Evolutionary conservation across 2,888 invertebrate species (phyloP), one percentile per base, ranked within the genome.

Genomic region (Zootermopsis nevadensis): DNA sequence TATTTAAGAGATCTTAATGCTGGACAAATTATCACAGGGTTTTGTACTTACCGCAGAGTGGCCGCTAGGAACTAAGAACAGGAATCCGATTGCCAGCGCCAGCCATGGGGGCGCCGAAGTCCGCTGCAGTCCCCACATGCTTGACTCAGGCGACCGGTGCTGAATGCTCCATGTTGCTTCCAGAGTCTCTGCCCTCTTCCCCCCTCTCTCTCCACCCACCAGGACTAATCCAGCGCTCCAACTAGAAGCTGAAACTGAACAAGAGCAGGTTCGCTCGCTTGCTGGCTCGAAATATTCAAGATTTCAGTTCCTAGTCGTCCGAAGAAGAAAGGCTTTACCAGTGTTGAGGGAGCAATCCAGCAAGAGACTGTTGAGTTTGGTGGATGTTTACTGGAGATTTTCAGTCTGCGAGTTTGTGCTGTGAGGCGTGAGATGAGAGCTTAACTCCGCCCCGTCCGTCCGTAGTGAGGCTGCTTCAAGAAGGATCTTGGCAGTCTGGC

Each of bases 11-110:
- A 42, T 2, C 15, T 12, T 12, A 42, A 7, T 38, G 38, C 4
- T 38, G 38, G 38, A 38, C 4, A 10, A 42, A 15, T 12, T 12
- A 42, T 42, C 10, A 6, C 15, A 60, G 60, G 4, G 10, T 60
- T 24, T 10, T 15, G 55, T 79, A 66, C 79, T 79, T 55, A 79
- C 79, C 79, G 79, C 79, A 22, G 79, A 66, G 60, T 35, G 31
- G 24, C 55, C 48, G 79, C 31, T 2, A 1, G 35, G 79, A 24
- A 79, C 60, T 15, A 30, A 60, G 60, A 6, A 79, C 30, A 27
- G 35, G 7, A 79, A 7, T 19, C 42, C 38, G 31, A 77, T 4
- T 55, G 30, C 77, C 30, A 53, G 10, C 35, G n/a, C 35, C 35
- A 76, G 76, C 38, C 24, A 15, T 19, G 27, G 42, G 35, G 79